Evolutionary conservation across 2,888 invertebrate genomes (phyloP).

Genomic region (Brachynemurus nebulosus): DNA sequence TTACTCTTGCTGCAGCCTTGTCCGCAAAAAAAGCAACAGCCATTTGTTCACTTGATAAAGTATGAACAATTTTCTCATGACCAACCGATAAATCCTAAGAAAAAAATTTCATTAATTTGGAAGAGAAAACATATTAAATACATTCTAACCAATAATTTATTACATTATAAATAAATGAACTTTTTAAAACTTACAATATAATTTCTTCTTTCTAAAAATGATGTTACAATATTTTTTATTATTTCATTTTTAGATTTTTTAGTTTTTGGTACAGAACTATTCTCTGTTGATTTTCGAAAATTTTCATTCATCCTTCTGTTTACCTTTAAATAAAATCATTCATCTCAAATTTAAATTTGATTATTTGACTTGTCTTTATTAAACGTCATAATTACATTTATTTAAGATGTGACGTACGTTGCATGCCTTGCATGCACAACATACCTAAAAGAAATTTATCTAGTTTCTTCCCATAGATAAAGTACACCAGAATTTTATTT

Average conservation of each 20-base stretch:
- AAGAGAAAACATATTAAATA: slow-evolving; percentile 7
- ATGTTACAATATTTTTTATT: slow-evolving; percentile 48
- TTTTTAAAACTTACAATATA: slow-evolving; percentile 38
- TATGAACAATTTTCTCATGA: slow-evolving; percentile 36
- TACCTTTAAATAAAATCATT: too few relatives aligned
- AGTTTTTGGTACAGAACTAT: too few relatives aligned
- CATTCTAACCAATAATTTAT: slow-evolving; percentile 7
- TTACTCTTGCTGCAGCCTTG: slow-evolving; percentile 55
- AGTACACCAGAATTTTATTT: too few relatives aligned
- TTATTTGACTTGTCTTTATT: too few relatives aligned
- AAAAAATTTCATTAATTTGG: slow-evolving; percentile 10
- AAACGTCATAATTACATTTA: too few relatives aligned
- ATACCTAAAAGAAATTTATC: too few relatives aligned
- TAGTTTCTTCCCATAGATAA: too few relatives aligned
- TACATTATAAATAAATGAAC: slow-evolving; percentile 2
- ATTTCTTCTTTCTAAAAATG: slow-evolving; percentile 54
- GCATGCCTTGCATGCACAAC: too few relatives aligned
- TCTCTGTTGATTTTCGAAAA: too few relatives aligned
- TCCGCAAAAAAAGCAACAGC: slow-evolving; percentile 54
- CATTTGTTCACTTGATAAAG: slow-evolving; percentile 47
- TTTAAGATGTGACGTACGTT: too few relatives aligned
- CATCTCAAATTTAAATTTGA: too few relatives aligned
- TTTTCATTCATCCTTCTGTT: too few relatives aligned
- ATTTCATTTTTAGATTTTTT: slow-evolving; percentile 53
- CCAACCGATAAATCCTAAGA: slow-evolving; percentile 28